Conservation (phyloP, 2,888 invertebrate species). For the Leuctra nigra region DNA sequence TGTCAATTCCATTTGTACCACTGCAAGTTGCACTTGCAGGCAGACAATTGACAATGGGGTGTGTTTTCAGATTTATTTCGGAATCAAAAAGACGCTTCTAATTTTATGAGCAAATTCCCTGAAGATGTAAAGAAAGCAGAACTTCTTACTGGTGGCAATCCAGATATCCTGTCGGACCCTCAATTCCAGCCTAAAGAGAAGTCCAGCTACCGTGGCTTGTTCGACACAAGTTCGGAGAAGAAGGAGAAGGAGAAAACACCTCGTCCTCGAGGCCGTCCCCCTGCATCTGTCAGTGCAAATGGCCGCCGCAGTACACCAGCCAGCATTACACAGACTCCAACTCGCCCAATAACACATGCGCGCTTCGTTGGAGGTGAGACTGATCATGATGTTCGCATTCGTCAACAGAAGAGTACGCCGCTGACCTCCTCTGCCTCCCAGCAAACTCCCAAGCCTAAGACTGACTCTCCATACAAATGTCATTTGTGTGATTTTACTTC, state of each 20-base stretch:
- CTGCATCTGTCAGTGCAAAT: slow-evolving; percentile 5
- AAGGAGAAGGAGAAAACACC: slow-evolving; percentile 13
- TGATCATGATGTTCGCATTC: slow-evolving; percentile 58
- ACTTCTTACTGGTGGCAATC: slow-evolving; percentile 60
- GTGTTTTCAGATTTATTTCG: slow-evolving; percentile 51
- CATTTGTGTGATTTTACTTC: slow-evolving; percentile 59
- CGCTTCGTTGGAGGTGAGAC: slow-evolving; percentile 40
- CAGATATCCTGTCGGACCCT: slow-evolving; percentile 57
- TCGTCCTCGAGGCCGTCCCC: slow-evolving; percentile 23
- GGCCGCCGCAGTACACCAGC: slow-evolving; percentile 14
- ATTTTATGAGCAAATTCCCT: slow-evolving; percentile 71
- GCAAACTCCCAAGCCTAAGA: not conserved
- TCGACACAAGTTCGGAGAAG: slow-evolving; percentile 41
- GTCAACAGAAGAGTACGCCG: slow-evolving; percentile 43
- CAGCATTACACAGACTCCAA: slow-evolving; percentile 20
- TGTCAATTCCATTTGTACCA: not conserved
- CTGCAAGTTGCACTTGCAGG: not conserved
- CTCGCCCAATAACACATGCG: slow-evolving; percentile 43
- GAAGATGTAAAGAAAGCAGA: slow-evolving; percentile 70
- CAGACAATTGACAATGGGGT: no score
- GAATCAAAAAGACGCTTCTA: slow-evolving; percentile 49
- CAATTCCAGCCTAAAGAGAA: slow-evolving; percentile 48
- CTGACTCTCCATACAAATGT: slow-evolving; percentile 46
- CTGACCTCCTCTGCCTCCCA: slow-evolving; percentile 25
- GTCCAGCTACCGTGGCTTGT: slow-evolving; percentile 46